Base-by-base conservation (phyloP, 2,888 invertebrate species). In the Cheilosia soror region DNA sequence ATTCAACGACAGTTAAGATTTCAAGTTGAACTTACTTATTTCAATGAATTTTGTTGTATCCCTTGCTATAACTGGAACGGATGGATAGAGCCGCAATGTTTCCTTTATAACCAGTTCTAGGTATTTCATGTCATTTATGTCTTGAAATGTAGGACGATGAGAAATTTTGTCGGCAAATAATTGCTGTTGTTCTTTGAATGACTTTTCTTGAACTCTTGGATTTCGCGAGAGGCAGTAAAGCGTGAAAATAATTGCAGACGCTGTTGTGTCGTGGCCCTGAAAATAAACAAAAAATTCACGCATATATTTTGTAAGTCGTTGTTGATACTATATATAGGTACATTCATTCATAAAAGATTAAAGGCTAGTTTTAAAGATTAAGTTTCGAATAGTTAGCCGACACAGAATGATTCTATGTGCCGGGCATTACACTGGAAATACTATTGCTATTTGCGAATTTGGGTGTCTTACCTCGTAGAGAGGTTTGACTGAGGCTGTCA, bases 251-350 rank as follows among this genome's bases (percentile, higher is more conserved):
- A 94, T 92, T 0, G 93, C 94, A 0, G 94, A 94, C 0, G 94
- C 93, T 0, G 94, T 94, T 0, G 94, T 94, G 86, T 94, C 94
- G 78, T 94, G 94, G 0, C 94, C 94, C 93, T 93, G 86, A 42
- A 89, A 87, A 15, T n/a, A 44, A 44, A 44, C 6, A 44, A 44
- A 15, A 15, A 44, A n/a, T 7, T 37, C 29, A 29, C 40, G 6
- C 6, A 40, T 2, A 40, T 9, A n/a, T n/a, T n/a, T n/a, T n/a
- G n/a, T n/a, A n/a, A n/a, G n/a, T n/a, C n/a, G n/a, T n/a, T n/a
- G n/a, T n/a, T n/a, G n/a, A n/a, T n/a, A n/a, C n/a, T n/a, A n/a
- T n/a, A n/a, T n/a, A n/a, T n/a, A n/a, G n/a, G n/a, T n/a, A 20
- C 20, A 20, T 20, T 20, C 20, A 20, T 20, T 20, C 20, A 20